Percentiles rank a stretch among this genome's conserved stretches.
These are phyloP conservation scores for Temnothorax longispinosus DNA, from an alignment of 1,140 invertebrate species.

Conservation along the genomic window DNA sequence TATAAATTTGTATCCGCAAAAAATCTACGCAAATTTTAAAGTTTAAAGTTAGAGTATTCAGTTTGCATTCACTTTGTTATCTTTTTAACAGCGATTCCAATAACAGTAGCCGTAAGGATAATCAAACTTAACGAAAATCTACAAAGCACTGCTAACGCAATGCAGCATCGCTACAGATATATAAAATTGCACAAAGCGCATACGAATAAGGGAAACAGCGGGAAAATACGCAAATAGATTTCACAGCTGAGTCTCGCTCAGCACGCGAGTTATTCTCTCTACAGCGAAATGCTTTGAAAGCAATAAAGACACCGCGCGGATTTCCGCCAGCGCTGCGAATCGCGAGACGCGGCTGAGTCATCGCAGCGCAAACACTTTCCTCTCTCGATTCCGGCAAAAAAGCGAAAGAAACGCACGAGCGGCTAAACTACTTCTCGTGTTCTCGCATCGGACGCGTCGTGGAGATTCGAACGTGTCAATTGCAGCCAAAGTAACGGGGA, in stretches of 20 bases:
- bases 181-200: conserved; percentile 18
- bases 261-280: conserved; percentile 49
- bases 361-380: conserved; percentile 53
- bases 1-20: neutral
- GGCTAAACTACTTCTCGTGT: conserved; percentile 73
- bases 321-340: conserved; percentile 42
- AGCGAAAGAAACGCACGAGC: conserved; percentile 57
- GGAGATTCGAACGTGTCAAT: conserved; percentile 73
- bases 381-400: conserved; percentile 58
- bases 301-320: conserved; percentile 51
- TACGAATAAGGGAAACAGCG: conserved; percentile 25
- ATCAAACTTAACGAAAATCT: neutral
- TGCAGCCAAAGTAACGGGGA: conserved; percentile 72
- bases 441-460: conserved; percentile 46
- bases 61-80: neutral
- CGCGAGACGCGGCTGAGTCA: conserved; percentile 52
- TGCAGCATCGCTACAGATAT: neutral
- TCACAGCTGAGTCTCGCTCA: conserved; percentile 32
- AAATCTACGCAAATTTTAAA: neutral
- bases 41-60: neutral
- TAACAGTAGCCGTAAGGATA: neutral
- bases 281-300: conserved; percentile 38
- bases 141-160: neutral
- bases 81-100: neutral
- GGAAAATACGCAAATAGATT: conserved; percentile 56